Conservation (phyloP, 1,140 invertebrate species). For the Stenopsyche tienmushanensis region DNA sequence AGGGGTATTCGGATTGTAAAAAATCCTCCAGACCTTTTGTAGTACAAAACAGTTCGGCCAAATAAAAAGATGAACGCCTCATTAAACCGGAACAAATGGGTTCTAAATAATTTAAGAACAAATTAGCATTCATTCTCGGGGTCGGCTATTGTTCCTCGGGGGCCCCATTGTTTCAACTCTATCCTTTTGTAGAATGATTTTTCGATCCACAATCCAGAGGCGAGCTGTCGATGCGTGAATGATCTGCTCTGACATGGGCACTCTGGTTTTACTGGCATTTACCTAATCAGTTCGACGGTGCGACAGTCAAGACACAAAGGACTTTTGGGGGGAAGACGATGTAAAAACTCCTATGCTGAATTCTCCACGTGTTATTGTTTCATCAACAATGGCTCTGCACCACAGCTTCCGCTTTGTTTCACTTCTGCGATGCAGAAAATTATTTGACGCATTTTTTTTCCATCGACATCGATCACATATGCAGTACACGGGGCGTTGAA, state of each 20-base stretch:
- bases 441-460: too few species aligned
- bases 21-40: background rate
- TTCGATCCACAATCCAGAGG: conserved; percentile 3
- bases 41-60: conserved; percentile 28
- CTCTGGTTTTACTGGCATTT: background rate
- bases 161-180: conserved; percentile 39
- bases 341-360: too few species aligned
- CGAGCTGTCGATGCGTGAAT: conserved; percentile 36
- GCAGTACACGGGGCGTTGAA: too few species aligned
- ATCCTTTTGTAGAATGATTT: conserved; percentile 11
- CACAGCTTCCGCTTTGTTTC: background rate
- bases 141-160: conserved; percentile 12
- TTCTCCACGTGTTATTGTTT: background rate
- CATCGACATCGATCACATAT: too few species aligned
- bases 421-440: background rate
- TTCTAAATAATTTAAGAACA: conserved; percentile 38
- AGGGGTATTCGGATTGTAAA: background rate
- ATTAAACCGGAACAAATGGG: conserved; percentile 36
- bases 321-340: too few species aligned
- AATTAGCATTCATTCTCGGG: conserved; percentile 38
- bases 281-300: background rate
- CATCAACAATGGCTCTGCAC: background rate
- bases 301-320: background rate
- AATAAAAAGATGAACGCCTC: conserved; percentile 36
- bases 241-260: conserved; percentile 22